Percentiles rank a stretch among this genome's conserved stretches.
Conservation (phyloP, 92 coral and sea anemone genomes). For the Galaxea fascicularis region DNA sequence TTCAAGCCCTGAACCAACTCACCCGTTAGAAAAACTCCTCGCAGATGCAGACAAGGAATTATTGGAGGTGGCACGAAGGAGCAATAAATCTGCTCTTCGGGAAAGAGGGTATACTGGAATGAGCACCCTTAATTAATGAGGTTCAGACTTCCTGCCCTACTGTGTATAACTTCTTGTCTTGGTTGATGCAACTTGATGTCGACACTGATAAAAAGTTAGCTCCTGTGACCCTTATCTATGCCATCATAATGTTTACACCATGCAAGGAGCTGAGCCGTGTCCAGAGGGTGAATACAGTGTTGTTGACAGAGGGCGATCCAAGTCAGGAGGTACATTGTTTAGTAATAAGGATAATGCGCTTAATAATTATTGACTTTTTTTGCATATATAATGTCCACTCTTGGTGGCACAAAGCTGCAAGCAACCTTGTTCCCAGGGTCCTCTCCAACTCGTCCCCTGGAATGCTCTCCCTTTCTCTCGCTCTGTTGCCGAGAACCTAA, state of each 20-base stretch:
- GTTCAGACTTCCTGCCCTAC: slow-evolving; percentile 41
- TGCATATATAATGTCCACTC: background rate
- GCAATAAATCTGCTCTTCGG: slow-evolving; percentile 38
- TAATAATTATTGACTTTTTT: too few relatives aligned
- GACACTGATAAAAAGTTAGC: slow-evolving; percentile 41
- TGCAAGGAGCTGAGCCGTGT: slow-evolving; percentile 35
- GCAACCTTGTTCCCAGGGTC: background rate
- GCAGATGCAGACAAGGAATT: slow-evolving; percentile 40
- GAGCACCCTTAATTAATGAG: slow-evolving; percentile 37
- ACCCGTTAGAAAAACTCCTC: slow-evolving; percentile 10
- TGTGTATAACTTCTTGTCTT: slow-evolving; percentile 28
- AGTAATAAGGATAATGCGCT: background rate
- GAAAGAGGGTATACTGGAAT: slow-evolving; percentile 39
- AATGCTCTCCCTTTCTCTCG: background rate
- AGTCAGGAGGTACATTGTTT: slow-evolving; percentile 6
- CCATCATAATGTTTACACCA: slow-evolving; percentile 42
- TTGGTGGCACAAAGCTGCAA: background rate
- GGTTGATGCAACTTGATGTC: slow-evolving; percentile 24
- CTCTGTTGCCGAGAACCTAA: background rate
- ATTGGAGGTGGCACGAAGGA: slow-evolving; percentile 38
- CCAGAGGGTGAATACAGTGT: slow-evolving; percentile 36
- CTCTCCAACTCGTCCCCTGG: background rate
- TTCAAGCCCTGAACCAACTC: slow-evolving; percentile 12
- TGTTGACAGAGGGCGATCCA: slow-evolving; percentile 48
- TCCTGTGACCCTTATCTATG: slow-evolving; percentile 33